Evolutionary conservation across 1,140 invertebrate genomes (phyloP), one percentile per base, ranked within the genome.

Genomic region (Microplitis mediator): DNA sequence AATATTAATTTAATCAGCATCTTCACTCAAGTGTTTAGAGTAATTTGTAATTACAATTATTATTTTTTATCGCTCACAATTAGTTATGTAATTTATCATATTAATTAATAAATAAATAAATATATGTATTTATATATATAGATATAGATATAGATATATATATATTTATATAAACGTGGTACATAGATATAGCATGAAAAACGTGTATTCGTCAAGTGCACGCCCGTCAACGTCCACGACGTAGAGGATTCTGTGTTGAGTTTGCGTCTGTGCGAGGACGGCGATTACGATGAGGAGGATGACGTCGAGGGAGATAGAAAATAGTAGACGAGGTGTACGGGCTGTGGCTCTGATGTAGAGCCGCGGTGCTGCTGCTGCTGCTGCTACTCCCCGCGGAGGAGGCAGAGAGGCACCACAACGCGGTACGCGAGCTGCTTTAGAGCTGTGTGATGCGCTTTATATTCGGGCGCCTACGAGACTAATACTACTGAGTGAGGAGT

Each of bases 311-410:
- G 39, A 45, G 39, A 45, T 45, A 45, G 6, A 9, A 45, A 45
- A 45, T 45, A 6, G 6, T 45, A 6, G 6, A 6, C 39, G 39
- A 45, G 39, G 6, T 45, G 52, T 16, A 61, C 69, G 69, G 45
- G 69, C 58, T 70, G 69, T 70, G 69, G 69, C 69, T 70, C 58
- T 69, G 16, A 58, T 58, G n/a, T n/a, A 9, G 54, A 69, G 68
- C 68, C 56, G 52, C 68, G 56, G 68, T 69, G 68, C 68, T 69
- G 61, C 68, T 69, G 23, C 39, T 45, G 6, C 39, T 45, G 39
- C 6, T 45, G 39, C 6, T 45, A 45, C 39, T 45, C 39, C 39
- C 39, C 39, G 4, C 50, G 69, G 62, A 65, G 69, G 61, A 71
- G 69, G 61, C 61, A 64, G 61, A 32, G 64, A 51, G 32, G 62